phyloP scores from a whole-genome alignment of 1,140 invertebrate species.

The Riptortus pedestris region DNA sequence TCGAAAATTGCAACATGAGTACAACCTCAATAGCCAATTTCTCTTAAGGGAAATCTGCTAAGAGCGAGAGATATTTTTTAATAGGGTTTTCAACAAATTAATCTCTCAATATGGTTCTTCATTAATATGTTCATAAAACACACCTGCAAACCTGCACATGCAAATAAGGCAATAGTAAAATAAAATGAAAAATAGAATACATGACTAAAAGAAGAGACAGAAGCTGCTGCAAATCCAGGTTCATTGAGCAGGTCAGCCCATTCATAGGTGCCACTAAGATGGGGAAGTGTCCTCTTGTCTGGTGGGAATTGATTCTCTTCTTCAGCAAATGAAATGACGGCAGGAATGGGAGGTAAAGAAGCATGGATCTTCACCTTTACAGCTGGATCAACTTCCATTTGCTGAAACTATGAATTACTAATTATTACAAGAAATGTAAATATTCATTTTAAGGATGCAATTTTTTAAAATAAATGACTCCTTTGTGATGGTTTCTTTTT shows the following conservation, averaged over 20 bases:
- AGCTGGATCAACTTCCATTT: constrained; percentile 23
- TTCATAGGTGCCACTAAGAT: constrained; percentile 62
- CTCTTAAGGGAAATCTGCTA: no score
- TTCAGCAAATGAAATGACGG: constrained; percentile 24
- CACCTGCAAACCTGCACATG: no score
- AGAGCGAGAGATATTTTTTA: no score
- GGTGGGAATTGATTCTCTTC: constrained; percentile 30
- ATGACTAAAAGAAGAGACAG: constrained; percentile 83
- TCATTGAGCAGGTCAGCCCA: constrained; percentile 70
- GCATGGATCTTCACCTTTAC: constrained; percentile 25
- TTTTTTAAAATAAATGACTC: no score
- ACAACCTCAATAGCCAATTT: no score
- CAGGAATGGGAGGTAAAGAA: constrained; percentile 21
- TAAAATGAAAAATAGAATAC: constrained; percentile 40
- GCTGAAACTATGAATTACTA: constrained; percentile 1
- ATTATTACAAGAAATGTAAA: neutral
- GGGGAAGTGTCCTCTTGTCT: constrained; percentile 41
- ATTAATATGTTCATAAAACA: no score
- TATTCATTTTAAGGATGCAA: no score
- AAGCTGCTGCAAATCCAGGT: constrained; percentile 68
- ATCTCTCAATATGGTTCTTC: no score
- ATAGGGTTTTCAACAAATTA: no score
- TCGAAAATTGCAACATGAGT: no score
- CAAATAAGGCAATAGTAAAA: no score
- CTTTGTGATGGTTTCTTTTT: no score